phyloP scores from a whole-genome alignment of 2,888 invertebrate species.

The Sarcophaga carnaria region DNA sequence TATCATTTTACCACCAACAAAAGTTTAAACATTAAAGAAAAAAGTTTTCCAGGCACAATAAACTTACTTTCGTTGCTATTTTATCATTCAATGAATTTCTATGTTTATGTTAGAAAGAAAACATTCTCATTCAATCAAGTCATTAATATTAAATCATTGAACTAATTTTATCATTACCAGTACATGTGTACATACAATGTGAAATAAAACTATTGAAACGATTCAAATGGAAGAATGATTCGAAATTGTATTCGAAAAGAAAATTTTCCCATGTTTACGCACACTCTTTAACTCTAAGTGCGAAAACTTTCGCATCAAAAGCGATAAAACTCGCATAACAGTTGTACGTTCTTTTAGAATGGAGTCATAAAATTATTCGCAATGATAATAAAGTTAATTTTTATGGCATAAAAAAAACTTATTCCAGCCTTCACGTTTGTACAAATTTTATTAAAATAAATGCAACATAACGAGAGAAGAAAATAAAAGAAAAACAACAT shows the following conservation, averaged over 20 bases:
- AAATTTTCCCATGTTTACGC: background rate
- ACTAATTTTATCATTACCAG: background rate
- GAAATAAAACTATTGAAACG: slow-evolving; percentile 4
- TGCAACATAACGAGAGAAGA: too few relatives aligned
- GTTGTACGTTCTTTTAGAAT: background rate
- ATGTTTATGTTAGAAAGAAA: background rate
- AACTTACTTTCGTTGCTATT: slow-evolving; percentile 4
- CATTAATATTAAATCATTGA: slow-evolving; percentile 28
- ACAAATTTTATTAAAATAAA: too few relatives aligned
- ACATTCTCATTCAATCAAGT: background rate
- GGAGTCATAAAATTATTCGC: slow-evolving; percentile 8
- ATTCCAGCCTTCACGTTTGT: too few relatives aligned
- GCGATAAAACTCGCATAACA: slow-evolving; percentile 25
- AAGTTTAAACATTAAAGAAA: slow-evolving; percentile 40
- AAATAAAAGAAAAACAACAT: too few relatives aligned
- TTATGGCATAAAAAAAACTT: too few relatives aligned
- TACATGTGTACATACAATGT: background rate
- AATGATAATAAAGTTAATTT: background rate
- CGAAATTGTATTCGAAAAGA: background rate
- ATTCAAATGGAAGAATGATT: background rate
- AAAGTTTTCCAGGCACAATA: slow-evolving; percentile 35
- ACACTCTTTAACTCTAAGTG: slow-evolving; percentile 10
- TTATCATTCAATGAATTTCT: background rate
- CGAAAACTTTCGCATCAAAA: background rate
- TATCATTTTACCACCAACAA: slow-evolving; percentile 39